Base-by-base conservation (phyloP, 2,888 invertebrate species). In the Junonia oenone region DNA sequence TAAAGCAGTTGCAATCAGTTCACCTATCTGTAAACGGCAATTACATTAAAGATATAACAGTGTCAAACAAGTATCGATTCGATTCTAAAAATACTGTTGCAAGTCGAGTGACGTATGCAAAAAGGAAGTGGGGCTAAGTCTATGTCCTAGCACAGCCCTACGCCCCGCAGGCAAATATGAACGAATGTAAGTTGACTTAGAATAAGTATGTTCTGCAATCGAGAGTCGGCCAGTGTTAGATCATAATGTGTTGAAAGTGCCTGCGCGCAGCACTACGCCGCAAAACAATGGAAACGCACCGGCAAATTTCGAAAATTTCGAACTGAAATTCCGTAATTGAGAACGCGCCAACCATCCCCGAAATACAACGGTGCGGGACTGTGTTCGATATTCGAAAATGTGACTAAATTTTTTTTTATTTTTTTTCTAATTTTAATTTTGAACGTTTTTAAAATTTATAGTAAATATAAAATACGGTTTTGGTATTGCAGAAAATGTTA, bases 121-220 rank as follows among this genome's bases (percentile, higher is more conserved):
- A 58, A 61, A 61, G 61, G 61, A 61, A 58, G 55, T 53, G 61
- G 51, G 55, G 63, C 73, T 43, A 13, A 43, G 43, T 26, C 80
- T 81, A 78, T 75, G 66, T 76, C 76, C 73, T 69, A 78, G 82
- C 78, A 66, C 89, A 90, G 76, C 90, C 90, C 90, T 90, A 90
- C 67, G 82, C 75, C 86, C 82, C 80, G 83, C 89, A 90, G 89
- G 90, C 90, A 89, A 90, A 90, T 90, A 90, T 90, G 90, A 90
- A 90, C 90, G 90, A 90, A 89, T 90, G 90, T 90, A 85, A 90
- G 89, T 89, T 89, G 90, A 90, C 88, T 90, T 90, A 90, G 90
- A 90, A 90, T 90, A 90, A 88, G 90, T 90, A 83, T 89, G 90
- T 90, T 86, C 90, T 85, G 86, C 89, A 87, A 90, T 88, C 86